Evolutionary conservation across 2,113 vertebrate genomes (phyloP).

Genomic region (Cochlearius cochlearius): DNA sequence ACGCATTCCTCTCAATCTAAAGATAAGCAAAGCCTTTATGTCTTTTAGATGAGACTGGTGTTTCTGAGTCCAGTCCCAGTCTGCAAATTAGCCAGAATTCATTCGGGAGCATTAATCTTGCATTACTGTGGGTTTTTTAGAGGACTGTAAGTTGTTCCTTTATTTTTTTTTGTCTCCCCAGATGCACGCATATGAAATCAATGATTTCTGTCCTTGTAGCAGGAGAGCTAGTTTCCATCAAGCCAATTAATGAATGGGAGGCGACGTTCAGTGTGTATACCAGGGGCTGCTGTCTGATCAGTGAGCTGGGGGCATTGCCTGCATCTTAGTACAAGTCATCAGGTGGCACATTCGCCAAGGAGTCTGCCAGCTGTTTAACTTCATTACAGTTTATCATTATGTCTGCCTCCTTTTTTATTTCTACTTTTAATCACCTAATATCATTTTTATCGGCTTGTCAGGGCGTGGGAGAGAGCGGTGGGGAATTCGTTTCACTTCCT

Average conservation of each 20-base stretch:
- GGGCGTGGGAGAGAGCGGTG: constrained; percentile 27
- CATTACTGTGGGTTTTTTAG: background rate
- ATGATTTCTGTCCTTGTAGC: background rate
- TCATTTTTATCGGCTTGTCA: constrained; percentile 73
- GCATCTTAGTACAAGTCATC: constrained; percentile 53
- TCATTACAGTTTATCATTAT: constrained; percentile 72
- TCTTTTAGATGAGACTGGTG: background rate
- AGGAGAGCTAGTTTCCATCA: constrained; percentile 18
- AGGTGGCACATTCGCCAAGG: constrained; percentile 72
- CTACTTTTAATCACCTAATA: constrained; percentile 71
- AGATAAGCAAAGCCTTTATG: background rate
- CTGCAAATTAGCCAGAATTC: background rate
- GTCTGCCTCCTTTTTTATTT: constrained; percentile 64
- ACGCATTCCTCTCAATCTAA: background rate
- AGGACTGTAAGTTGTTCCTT: background rate
- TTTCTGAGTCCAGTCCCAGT: background rate
- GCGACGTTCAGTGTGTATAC: constrained; percentile 3
- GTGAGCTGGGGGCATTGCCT: constrained; percentile 50
- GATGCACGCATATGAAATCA: background rate
- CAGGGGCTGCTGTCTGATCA: constrained; percentile 11
- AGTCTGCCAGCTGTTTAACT: constrained; percentile 64
- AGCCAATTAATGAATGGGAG: constrained; percentile 55
- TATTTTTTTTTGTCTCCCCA: background rate
- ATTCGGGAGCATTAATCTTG: background rate
- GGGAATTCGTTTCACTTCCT: constrained; percentile 57